A percentile compares a stretch with the other conserved stretches of the same genome.
phyloP scores from a whole-genome alignment of 2,888 invertebrate species.

The Amblyteles armatorius region DNA sequence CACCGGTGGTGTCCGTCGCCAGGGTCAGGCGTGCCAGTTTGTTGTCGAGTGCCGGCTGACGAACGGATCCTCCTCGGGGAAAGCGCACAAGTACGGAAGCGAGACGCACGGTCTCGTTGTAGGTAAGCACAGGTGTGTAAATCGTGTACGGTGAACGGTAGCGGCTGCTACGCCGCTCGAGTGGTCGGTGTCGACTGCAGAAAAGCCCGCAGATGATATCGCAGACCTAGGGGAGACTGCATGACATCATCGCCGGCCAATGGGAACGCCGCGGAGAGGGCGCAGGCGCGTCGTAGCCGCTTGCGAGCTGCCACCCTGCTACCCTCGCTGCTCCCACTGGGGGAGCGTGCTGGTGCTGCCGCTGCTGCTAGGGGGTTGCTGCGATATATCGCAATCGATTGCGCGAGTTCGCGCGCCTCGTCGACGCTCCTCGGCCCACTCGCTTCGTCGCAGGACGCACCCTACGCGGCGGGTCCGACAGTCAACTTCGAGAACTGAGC shows the following conservation, averaged over 20 bases:
- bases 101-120: slow-evolving; percentile 21
- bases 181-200: slow-evolving; percentile 83
- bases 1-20: slow-evolving; percentile 53
- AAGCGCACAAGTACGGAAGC: slow-evolving; percentile 32
- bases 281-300: slow-evolving; percentile 70
- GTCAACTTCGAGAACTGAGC: slow-evolving; percentile 65
- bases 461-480: slow-evolving; percentile 51
- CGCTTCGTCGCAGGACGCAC: slow-evolving; percentile 47
- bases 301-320: slow-evolving; percentile 68
- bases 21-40: slow-evolving; percentile 47
- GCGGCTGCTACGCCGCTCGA: slow-evolving; percentile 80
- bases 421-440: slow-evolving; percentile 57
- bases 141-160: slow-evolving; percentile 56
- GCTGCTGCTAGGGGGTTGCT: slow-evolving; percentile 49
- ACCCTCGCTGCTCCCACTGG: slow-evolving; percentile 48
- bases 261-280: slow-evolving; percentile 61
- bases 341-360: slow-evolving; percentile 54
- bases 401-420: slow-evolving; percentile 78
- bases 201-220: slow-evolving; percentile 83
- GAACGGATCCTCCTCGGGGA: slow-evolving; percentile 7
- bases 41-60: slow-evolving; percentile 14
- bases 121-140: slow-evolving; percentile 58
- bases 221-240: slow-evolving; percentile 82
- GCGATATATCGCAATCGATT: slow-evolving; percentile 84
- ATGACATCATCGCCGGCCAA: slow-evolving; percentile 84